Base-by-base conservation (phyloP, 2,888 invertebrate genomes). In the Phyto melanocephala region DNA sequence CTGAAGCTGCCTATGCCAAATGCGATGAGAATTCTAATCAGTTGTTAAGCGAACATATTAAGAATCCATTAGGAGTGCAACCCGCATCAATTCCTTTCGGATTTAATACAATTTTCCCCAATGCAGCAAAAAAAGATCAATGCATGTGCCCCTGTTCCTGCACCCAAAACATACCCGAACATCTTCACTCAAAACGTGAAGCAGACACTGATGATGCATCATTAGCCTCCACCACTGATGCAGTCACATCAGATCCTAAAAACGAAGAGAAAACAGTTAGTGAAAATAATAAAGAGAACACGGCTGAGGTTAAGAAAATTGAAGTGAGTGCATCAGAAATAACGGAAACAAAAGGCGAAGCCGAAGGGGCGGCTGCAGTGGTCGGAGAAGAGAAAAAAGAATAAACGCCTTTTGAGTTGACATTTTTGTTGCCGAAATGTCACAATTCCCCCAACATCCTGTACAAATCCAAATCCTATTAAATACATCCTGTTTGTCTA, bases 1-100 rank as follows among this genome's bases (percentile, higher is more conserved):
- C 95, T 1, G 93, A 93, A 87, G 94, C 94, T 86, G 94, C 94
- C 63, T 88, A 89, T 75, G 83, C 90, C 90, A 87, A 92, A 90
- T 90, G 90, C 81, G 86, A 88, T 54, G 87, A 88, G 20, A 89
- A 87, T 71, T 65, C 83, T 20, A 81, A 80, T 37, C 45, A 75
- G 37, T 84, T 81, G 37, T 77, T 83, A 42, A 84, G 65, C 58
- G 85, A 67, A 71, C 86, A 87, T 58, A 86, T 86, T 56, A 86
- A 87, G 67, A 79, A 84, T 82, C 86, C 89, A 45, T 71, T 90
- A 85, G 90, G 89, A 58, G 88, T 90, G 1, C 90, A 90, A 72
- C 90, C 90, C 0, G 87, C 89, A 2, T 78, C 88, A 56, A 88
- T 89, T 63, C 87, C 88, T 8, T 86, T 86, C 60, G 84, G 86